Conservation (phyloP, 2,797 vertebrate species). For the Eulemur mongoz region DNA sequence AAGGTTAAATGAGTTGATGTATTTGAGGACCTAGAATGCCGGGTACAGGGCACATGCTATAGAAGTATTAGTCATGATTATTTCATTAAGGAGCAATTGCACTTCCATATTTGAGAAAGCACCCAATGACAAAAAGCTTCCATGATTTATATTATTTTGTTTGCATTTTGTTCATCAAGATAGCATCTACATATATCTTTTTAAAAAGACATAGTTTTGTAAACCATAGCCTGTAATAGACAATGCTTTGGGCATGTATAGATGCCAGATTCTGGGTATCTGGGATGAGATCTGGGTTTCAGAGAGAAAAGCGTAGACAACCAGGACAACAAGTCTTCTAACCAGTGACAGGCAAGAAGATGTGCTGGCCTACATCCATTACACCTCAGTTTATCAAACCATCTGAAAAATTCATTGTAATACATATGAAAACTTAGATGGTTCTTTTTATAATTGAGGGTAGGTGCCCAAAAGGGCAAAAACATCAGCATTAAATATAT, state of each 20-base stretch:
- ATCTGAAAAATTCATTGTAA: background rate
- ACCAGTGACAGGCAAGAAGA: background rate
- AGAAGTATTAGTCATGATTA: background rate
- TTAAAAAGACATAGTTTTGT: background rate
- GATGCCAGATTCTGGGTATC: background rate
- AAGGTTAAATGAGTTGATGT: background rate
- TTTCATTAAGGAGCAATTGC: background rate
- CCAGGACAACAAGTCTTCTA: background rate
- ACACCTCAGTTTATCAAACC: background rate
- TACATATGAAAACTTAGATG: background rate
- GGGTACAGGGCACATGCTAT: background rate
- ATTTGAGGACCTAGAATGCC: background rate
- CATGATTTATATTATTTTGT: background rate
- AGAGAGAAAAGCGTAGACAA: background rate
- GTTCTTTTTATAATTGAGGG: constrained; percentile 25
- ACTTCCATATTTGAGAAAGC: background rate
- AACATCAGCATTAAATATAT: background rate
- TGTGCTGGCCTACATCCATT: background rate
- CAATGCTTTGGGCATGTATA: background rate
- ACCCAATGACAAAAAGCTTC: background rate
- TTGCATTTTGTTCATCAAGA: background rate
- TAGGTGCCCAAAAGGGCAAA: background rate
- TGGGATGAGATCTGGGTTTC: background rate
- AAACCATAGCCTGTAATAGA: background rate
- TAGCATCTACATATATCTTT: background rate